Conservation (phyloP, 2,797 vertebrate genomes). For the Cephalopachus bancanus region DNA sequence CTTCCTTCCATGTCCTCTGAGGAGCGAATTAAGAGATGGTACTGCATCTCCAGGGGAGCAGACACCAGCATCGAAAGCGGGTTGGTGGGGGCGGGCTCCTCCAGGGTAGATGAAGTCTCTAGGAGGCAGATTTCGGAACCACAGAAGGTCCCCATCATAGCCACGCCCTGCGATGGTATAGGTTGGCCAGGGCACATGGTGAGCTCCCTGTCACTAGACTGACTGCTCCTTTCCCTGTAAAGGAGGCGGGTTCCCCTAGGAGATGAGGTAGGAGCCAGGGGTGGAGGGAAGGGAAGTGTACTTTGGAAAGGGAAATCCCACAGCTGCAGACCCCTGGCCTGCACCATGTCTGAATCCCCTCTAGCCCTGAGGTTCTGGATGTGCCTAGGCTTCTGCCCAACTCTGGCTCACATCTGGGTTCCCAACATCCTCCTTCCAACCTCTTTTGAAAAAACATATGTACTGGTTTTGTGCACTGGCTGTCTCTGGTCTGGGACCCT, state of each 20-base stretch:
- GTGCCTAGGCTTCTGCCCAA: not conserved
- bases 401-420: conserved; percentile 4
- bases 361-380: not conserved
- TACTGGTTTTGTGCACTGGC: not conserved
- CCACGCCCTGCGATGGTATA: accelerated
- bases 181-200: not conserved
- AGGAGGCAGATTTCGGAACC: not conserved
- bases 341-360: not conserved
- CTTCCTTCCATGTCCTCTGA: not conserved
- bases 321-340: not conserved
- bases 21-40: not conserved
- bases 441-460: not conserved
- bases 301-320: not conserved
- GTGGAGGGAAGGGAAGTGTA: too few species aligned
- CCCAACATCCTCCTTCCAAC: not conserved
- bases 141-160: not conserved
- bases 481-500: not conserved
- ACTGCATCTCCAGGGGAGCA: not conserved
- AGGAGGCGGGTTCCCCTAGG: not conserved
- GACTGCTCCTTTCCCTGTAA: not conserved
- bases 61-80: not conserved
- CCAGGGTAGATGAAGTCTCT: not conserved
- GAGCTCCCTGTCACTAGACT: not conserved
- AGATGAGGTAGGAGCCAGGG: not conserved
- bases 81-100: not conserved